Base-by-base conservation (phyloP, 2,797 vertebrate genomes). In the Anguilla marmorata region DNA sequence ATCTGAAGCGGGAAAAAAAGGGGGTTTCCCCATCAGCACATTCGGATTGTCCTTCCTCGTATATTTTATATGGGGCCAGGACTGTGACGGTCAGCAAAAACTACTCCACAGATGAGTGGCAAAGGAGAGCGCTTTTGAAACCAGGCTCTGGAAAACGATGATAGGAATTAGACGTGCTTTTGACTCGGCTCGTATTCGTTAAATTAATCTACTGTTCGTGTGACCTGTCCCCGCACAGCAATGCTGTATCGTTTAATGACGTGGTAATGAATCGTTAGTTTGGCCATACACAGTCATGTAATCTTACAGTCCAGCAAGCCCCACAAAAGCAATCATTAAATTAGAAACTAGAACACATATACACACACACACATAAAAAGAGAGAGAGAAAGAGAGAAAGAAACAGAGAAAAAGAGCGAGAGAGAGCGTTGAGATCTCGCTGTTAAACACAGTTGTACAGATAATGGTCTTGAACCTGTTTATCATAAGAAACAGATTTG, bases 1-100 rank as follows among this genome's bases (percentile, higher is more conserved):
- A 96, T 95, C 96, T 97, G 86, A 85, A 90, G 63, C 85, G 89
- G 87, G 72, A 93, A 5, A 85, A 76, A 93, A 5, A 86, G 63
- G 86, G 41, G n/a, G 11, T 50, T 50, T 84, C 24, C 52, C 33
- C 24, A 14, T 84, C 48, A 84, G 5, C 24, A 21, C n/a, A 30
- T 3, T 30, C 76, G 12, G 8, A 30, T 30, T 45, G 24, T 84
- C n/a, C 45, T 48, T 7, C 16, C 37, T 12, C 69, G 7, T n/a
- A 12, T 27, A 12, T 72, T 30, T 72, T 33, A 3, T 41, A 41
- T 21, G 41, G 74, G 30, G 33, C 2, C 33, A 76, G 30, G 12
- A 19, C 27, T 33, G 2, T 12, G 27, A 72, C 11, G 27, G 27
- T 72, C 27, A 33, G 69, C 27, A 33, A 30, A 30, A 33, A 72